Base-by-base conservation (phyloP, 2,888 invertebrate species). In the Boloria selene region DNA sequence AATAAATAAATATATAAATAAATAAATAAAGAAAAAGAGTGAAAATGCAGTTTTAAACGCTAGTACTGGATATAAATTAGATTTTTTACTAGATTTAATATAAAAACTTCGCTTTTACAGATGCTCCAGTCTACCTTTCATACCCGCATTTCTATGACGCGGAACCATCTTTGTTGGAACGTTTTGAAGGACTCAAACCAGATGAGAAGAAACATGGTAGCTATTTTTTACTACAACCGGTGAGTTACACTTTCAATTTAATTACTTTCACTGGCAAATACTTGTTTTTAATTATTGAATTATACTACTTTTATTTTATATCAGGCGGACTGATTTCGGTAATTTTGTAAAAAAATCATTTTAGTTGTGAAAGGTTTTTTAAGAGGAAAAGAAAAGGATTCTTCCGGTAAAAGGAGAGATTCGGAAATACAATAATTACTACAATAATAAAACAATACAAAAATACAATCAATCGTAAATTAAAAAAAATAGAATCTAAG, bases 111-210 rank as follows among this genome's bases (percentile, higher is more conserved):
- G 13, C 13, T 38, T 16, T 87, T 86, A 4, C 83, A 96, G 96
- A 95, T 79, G 97, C 97, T 0, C 98, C 98, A 0, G 96, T 98
- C 0, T 97, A 96, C 74, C 90, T 98, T 10, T 98, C 98, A 0
- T 97, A 96, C 83, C 98, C 98, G 0, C 98, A 98, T 81, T 98
- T 98, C 87, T 96, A 95, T 82, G 95, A 96, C 71, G 96, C 97
- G 0, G 96, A 97, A 79, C 95, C 95, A 0, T 88, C 87, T 14
- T 90, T 97, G 0, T 80, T 95, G 16, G 87, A 94, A 0, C 93
- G 94, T 0, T 94, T 97, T 14, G 95, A 95, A 60, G 97, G 97
- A 2, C 87, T 97, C 10, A 90, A 93, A 3, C 97, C 97, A 0
- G 87, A 93, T 13, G 89, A 93, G 74, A 93, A 95, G 61, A 92